Conservation (phyloP, 2,888 invertebrate species). For the Rotaria macrura region DNA sequence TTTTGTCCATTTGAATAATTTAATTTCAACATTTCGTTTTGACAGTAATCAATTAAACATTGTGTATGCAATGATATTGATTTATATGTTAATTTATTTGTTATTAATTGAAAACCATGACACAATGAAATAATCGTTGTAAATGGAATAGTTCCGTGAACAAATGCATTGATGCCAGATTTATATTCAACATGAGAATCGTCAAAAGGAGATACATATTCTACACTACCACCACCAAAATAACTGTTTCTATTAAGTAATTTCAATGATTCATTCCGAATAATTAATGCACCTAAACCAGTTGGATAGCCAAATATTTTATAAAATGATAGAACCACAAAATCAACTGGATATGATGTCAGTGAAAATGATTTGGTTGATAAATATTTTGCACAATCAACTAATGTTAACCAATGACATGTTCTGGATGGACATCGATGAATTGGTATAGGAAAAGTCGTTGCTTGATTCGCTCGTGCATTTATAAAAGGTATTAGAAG, state of each 20-base stretch:
- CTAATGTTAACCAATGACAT: conserved; percentile 54
- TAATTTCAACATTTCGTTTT: conserved; percentile 55
- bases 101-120: conserved; percentile 62
- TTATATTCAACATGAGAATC: conserved; percentile 37
- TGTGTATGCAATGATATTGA: conserved; percentile 10
- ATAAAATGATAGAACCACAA: conserved; percentile 82
- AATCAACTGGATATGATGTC: conserved; percentile 65
- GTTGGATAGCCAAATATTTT: conserved; percentile 93
- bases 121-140: conserved; percentile 69
- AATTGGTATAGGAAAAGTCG: conserved; percentile 63
- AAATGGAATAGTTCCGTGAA: conserved; percentile 84
- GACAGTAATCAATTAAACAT: conserved; percentile 22
- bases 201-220: conserved; percentile 58
- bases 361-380: conserved; percentile 70
- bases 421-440: conserved; percentile 36
- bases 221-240: conserved; percentile 87
- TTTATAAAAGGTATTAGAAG: neutral
- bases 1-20: conserved; percentile 64
- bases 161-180: conserved; percentile 59
- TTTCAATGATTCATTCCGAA: conserved; percentile 46
- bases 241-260: conserved; percentile 69
- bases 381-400: conserved; percentile 76
- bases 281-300: conserved; percentile 59
- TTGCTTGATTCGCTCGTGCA: neutral
- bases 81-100: neutral